Conservation (phyloP, 2,113 vertebrate genomes). For the Xenopus tropicalis region DNA sequence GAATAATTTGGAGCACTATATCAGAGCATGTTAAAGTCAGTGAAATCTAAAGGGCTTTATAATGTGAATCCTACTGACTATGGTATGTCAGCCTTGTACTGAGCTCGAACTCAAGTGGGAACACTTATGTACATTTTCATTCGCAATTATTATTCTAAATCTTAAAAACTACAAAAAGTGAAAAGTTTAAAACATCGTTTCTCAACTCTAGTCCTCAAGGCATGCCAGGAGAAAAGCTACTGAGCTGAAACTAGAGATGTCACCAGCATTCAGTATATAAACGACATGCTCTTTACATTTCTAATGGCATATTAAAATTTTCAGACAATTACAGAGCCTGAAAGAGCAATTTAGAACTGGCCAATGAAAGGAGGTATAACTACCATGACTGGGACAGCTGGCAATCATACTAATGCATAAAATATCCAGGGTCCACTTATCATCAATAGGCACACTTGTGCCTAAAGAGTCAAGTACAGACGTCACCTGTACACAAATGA, state of each 20-base stretch:
- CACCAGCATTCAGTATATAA: no score
- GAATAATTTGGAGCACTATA: slow-evolving; percentile 15
- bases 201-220: not conserved
- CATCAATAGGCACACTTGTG: no score
- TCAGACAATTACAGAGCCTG: no score
- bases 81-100: not conserved
- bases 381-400: no score
- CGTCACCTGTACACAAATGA: no score
- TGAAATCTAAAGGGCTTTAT: slow-evolving; percentile 8
- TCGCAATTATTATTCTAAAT: slow-evolving; percentile 20
- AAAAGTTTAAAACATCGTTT: not conserved
- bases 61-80: slow-evolving; percentile 3
- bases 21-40: slow-evolving; percentile 25
- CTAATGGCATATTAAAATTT: no score
- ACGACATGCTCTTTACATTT: no score
- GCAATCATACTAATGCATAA: no score
- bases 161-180: slow-evolving; percentile 1
- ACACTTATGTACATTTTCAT: slow-evolving; percentile 23
- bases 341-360: no score
- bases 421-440: no score
- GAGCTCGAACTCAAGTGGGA: slow-evolving; percentile 14
- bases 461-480: no score
- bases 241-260: not conserved
- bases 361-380: no score
- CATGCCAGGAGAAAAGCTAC: not conserved